Evolutionary conservation across 2,113 vertebrate genomes (phyloP).

Genomic region (Platycercus adscitus): DNA sequence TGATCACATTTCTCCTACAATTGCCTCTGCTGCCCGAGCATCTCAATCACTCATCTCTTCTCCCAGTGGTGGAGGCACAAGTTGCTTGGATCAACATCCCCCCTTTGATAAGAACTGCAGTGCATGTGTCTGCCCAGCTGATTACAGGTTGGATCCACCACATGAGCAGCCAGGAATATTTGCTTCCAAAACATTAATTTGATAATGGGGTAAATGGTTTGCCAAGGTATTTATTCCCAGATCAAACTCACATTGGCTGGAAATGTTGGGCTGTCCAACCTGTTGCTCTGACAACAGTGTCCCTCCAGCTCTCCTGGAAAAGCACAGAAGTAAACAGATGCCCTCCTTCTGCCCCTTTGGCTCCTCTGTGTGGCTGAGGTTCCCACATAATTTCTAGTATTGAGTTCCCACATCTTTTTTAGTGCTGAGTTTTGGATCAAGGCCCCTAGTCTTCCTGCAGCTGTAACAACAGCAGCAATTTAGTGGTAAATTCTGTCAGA

Average conservation of each 20-base stretch:
- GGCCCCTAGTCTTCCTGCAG: constrained; percentile 50
- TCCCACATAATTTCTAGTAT: constrained; percentile 18
- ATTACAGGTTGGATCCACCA: background rate
- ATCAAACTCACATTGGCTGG: background rate
- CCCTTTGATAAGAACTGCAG: background rate
- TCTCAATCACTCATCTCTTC: background rate
- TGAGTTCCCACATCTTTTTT: constrained; percentile 53
- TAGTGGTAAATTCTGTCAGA: constrained; percentile 61
- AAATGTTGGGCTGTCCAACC: background rate
- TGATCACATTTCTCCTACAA: background rate
- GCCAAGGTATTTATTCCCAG: background rate
- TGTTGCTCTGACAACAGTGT: background rate
- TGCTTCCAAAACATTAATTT: background rate
- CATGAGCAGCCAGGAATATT: background rate
- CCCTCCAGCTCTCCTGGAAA: background rate
- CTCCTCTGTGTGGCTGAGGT: background rate
- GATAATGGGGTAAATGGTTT: background rate
- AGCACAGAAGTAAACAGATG: background rate
- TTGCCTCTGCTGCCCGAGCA: background rate
- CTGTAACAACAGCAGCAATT: constrained; percentile 67
- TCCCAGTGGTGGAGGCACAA: background rate
- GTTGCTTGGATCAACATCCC: background rate
- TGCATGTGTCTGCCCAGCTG: background rate
- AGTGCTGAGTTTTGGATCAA: constrained; percentile 44
- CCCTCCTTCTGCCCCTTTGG: background rate